phyloP scores from a whole-genome alignment of 2,113 vertebrate genomes.

The Microcebus lehilahytsara region DNA sequence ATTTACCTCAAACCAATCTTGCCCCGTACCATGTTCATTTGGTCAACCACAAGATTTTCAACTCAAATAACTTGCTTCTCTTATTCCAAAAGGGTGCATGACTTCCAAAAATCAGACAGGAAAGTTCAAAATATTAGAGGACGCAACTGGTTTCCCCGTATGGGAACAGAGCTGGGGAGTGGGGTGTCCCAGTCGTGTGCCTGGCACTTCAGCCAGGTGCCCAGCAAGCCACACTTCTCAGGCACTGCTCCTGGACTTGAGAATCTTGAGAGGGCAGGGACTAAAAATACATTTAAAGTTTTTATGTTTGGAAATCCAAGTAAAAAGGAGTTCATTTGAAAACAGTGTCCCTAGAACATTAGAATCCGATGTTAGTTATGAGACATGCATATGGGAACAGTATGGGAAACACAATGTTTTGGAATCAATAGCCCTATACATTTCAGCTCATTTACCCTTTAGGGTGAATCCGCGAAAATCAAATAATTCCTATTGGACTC shows the following conservation, averaged over 20 bases:
- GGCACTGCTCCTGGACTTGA: neutral
- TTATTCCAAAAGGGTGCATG: neutral
- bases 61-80: neutral
- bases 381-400: neutral
- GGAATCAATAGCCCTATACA: neutral
- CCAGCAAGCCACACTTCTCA: neutral
- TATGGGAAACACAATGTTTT: neutral
- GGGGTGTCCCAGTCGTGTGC: rapidly evolving
- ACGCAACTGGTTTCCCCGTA: neutral
- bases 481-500: neutral
- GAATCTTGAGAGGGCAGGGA: neutral
- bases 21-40: neutral
- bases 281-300: neutral
- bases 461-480: neutral
- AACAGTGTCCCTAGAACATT: neutral
- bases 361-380: neutral
- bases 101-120: neutral
- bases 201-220: rapidly evolving
- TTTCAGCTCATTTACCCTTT: neutral
- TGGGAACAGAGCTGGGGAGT: neutral
- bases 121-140: neutral
- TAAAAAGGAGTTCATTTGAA: neutral
- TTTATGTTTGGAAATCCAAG: neutral
- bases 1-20: neutral
- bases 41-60: neutral